Evolutionary conservation across 2,888 invertebrate genomes (phyloP), one percentile per base, ranked within the genome.

Genomic region (Fragum fragum): DNA sequence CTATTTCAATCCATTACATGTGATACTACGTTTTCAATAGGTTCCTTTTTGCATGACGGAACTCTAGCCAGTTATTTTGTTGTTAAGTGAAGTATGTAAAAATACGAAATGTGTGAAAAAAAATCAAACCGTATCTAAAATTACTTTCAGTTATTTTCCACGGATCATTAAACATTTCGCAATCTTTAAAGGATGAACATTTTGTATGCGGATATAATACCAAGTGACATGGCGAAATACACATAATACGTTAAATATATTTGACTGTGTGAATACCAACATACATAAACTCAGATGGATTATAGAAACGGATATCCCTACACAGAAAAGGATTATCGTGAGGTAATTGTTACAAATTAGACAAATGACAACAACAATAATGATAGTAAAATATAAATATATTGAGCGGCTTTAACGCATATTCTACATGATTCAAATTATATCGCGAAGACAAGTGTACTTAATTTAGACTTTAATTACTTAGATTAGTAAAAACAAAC

Each of bases 221-320:
- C 5, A 47, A 47, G 47, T 47, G 47, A 47, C 47, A 47, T 47
- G 47, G 14, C 47, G 47, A 47, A 47, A 47, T 47, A 47, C 14
- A 47, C 47, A 18, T 47, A 18, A 47, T 14, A 36, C 14, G 14
- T 47, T 18, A 47, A 14, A 18, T 47, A 47, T 47, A 5, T 14
- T 14, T 5, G 47, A 47, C 32, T 36, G 47, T 47, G 47, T 47
- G 3, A 47, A 47, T 18, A 9, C 14, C 47, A 47, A 47, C 47
- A 47, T 47, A 47, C 32, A 47, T 47, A 23, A 66, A 42, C 42
- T 66, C 66, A 42, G 36, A 66, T 66, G 66, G 66, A 66, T 66
- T 66, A 66, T 42, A 66, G 66, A 42, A 32, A 42, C n/a, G 42
- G 36, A 1, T 66, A 66, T 66, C 66, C 66, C 1, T 66, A 66